Conservation (phyloP, 2,113 vertebrate species). For the Daubentonia madagascariensis region DNA sequence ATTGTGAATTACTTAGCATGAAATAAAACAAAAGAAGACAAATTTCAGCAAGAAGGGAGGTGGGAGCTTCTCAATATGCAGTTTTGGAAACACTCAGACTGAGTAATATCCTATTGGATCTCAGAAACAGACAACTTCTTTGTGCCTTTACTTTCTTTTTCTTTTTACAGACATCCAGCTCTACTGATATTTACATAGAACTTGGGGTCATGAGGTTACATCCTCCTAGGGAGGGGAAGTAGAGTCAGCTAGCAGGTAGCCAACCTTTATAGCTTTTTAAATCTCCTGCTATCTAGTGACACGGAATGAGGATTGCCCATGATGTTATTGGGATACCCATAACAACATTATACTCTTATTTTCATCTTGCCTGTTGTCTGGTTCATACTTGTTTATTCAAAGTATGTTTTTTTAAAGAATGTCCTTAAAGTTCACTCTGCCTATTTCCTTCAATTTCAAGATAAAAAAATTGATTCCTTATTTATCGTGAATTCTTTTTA, state of each 20-base stretch:
- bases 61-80: background rate
- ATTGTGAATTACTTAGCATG: background rate
- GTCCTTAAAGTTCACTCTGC: background rate
- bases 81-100: background rate
- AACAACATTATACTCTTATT: background rate
- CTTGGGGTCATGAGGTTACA: background rate
- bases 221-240: background rate
- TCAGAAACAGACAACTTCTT: background rate
- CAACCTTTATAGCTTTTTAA: background rate
- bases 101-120: background rate
- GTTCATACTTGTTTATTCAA: background rate
- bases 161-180: background rate
- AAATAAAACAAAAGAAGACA: background rate
- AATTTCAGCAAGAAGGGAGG: background rate
- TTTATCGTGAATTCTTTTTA: background rate
- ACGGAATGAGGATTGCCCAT: background rate
- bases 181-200: background rate
- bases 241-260: background rate
- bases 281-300: background rate
- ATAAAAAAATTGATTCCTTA: background rate
- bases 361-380: background rate
- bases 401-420: background rate
- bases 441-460: background rate
- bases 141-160: background rate
- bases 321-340: accelerated